These are phyloP conservation scores for Chaenodraco wilsoni DNA, from an alignment of 2,797 vertebrate genomes.

Conservation along the genomic window DNA sequence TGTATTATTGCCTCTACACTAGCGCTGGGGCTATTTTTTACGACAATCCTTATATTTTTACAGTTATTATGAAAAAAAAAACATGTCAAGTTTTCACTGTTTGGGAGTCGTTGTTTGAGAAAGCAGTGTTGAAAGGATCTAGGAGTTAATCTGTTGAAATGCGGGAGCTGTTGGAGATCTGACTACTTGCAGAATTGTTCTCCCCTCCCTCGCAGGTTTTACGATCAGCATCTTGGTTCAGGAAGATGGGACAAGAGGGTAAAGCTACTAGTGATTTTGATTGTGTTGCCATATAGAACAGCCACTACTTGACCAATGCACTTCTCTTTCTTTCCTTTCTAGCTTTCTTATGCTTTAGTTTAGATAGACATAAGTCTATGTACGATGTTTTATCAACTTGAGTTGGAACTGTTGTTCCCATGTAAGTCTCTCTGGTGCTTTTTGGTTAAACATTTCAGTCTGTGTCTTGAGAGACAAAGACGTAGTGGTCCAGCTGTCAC, in stretches of 20 bases:
- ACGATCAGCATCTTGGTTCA: conserved; percentile 22
- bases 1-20: conserved; percentile 76
- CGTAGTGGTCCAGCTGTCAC: conserved; percentile 26
- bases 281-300: conserved; percentile 54
- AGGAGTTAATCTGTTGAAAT: conserved; percentile 32
- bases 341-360: conserved; percentile 50
- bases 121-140: conserved; percentile 10
- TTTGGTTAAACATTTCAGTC: conserved; percentile 26
- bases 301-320: conserved; percentile 74
- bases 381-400: conserved; percentile 69
- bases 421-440: conserved; percentile 64
- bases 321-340: conserved; percentile 59
- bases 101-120: conserved; percentile 52
- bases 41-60: conserved; percentile 70
- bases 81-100: conserved; percentile 57
- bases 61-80: conserved; percentile 51
- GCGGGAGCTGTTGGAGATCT: conserved; percentile 9
- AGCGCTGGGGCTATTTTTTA: conserved; percentile 71
- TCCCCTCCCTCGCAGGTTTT: conserved; percentile 12
- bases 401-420: conserved; percentile 59
- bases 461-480: conserved; percentile 26
- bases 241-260: conserved; percentile 29
- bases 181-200: conserved; percentile 22
- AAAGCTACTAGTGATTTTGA: conserved; percentile 40
- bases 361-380: conserved; percentile 45